Conservation (phyloP, 2,888 invertebrate species). For the Cephus rjabovi region DNA sequence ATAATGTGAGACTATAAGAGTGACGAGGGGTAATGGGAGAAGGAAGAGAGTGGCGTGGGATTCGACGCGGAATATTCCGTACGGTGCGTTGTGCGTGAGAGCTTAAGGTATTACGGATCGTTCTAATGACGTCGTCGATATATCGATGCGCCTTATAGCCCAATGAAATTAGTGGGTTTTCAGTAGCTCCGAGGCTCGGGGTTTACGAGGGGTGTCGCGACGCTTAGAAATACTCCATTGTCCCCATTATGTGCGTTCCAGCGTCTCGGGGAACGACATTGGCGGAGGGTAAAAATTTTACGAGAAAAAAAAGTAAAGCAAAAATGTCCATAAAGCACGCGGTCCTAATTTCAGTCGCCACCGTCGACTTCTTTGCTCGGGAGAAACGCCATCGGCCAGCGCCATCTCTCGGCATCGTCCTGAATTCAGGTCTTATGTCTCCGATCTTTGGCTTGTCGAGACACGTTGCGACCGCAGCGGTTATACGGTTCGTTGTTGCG, state of each 20-base stretch:
- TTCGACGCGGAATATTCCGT: not conserved
- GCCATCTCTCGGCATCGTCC: not conserved
- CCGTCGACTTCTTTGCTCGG: not conserved
- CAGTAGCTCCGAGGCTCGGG: not conserved
- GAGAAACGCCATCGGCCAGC: not conserved
- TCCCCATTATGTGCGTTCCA: not conserved
- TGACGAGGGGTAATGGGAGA: not conserved
- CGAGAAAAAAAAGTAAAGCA: conserved; percentile 49
- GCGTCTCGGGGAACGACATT: conserved; percentile 18
- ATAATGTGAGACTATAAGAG: not conserved
- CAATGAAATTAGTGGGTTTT: not conserved
- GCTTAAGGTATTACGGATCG: not conserved
- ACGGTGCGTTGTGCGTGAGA: not conserved
- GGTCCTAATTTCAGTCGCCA: conserved; percentile 3
- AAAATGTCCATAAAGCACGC: conserved; percentile 50
- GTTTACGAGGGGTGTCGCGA: not conserved
- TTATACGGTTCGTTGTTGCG: not conserved
- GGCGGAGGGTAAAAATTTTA: conserved; percentile 47
- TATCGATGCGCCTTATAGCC: not conserved
- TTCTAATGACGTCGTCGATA: not conserved
- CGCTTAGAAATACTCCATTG: not conserved
- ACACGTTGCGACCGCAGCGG: not conserved
- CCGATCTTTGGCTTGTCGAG: not conserved
- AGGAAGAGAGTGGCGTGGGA: not conserved
- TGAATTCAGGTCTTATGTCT: not conserved